These are phyloP conservation scores for Drosophila niveifrons DNA, from an alignment of 2,888 invertebrate species.

Conservation along the genomic window DNA sequence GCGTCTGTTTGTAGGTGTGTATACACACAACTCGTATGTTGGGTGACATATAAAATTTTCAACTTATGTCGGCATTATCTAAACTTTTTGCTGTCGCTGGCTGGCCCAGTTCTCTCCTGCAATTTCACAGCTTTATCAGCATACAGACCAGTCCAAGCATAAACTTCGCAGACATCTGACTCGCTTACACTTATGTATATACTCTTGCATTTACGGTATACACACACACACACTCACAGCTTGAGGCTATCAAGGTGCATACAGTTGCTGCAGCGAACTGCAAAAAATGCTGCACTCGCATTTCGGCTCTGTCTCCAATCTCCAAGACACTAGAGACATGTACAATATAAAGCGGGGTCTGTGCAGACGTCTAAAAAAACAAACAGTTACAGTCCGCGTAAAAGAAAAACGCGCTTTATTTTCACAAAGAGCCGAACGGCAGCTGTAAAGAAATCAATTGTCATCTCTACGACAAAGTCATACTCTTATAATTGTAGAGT, in stretches of 20 bases:
- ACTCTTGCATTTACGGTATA: neutral
- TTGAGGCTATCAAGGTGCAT: constrained; percentile 15
- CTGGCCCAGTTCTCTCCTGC: constrained; percentile 48
- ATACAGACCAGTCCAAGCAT: constrained; percentile 13
- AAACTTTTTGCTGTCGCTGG: constrained; percentile 38
- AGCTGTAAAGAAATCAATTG: neutral
- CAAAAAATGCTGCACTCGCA: constrained; percentile 36
- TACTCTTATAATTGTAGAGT: neutral
- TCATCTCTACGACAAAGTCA: neutral
- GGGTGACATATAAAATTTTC: constrained; percentile 75
- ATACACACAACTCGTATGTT: neutral
- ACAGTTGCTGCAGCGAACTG: neutral
- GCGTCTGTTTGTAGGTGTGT: constrained; percentile 25
- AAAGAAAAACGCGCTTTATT: constrained; percentile 48
- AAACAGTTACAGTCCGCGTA: constrained; percentile 51
- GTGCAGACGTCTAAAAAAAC: constrained; percentile 14
- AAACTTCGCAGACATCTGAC: constrained; percentile 18
- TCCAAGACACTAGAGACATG: constrained; percentile 11
- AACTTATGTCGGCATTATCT: constrained; percentile 73
- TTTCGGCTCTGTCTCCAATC: constrained; percentile 23
- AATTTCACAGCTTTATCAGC: constrained; percentile 50
- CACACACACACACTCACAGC: constrained; percentile 1
- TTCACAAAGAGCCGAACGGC: constrained; percentile 21
- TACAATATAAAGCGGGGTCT: constrained; percentile 10
- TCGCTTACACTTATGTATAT: constrained; percentile 1